Evolutionary conservation across 1,140 invertebrate species (phyloP).

Genomic region (Drosophila bifasciata): DNA sequence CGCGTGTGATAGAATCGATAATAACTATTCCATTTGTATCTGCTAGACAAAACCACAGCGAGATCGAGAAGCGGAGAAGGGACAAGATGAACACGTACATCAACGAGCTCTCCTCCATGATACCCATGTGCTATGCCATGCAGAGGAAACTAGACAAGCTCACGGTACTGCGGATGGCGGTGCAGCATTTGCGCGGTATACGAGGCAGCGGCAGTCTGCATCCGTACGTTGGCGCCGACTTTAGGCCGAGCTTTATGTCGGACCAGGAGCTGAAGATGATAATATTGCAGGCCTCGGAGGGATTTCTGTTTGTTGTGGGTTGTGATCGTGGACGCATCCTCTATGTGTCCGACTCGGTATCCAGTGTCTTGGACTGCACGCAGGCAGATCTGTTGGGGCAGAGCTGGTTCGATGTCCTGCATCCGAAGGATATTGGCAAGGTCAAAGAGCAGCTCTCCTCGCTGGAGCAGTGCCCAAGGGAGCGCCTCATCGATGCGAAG

Average conservation of each 20-base stretch:
- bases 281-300: constrained; percentile 92
- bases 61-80: constrained; percentile 96
- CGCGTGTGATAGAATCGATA: not conserved
- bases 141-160: constrained; percentile 96
- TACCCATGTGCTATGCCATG: constrained; percentile 97
- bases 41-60: constrained; percentile 95
- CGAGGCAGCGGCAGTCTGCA: constrained; percentile 88
- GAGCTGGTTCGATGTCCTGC: constrained; percentile 97
- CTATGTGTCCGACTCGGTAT: constrained; percentile 96
- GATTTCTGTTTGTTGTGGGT: constrained; percentile 96
- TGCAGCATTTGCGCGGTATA: constrained; percentile 95
- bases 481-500: constrained; percentile 96
- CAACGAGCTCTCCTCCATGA: constrained; percentile 93
- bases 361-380: constrained; percentile 92
- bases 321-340: constrained; percentile 95
- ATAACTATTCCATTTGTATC: constrained; percentile 22
- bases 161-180: constrained; percentile 96
- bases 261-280: constrained; percentile 95
- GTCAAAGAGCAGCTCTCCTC: constrained; percentile 97
- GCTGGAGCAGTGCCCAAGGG: constrained; percentile 93
- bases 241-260: constrained; percentile 94
- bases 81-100: constrained; percentile 99
- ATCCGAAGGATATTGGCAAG: constrained; percentile 97
- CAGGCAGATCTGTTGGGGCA: constrained; percentile 95
- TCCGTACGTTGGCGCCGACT: constrained; percentile 92